phyloP scores from a whole-genome alignment of 2,888 invertebrate species.

The Rotaria sp. region DNA sequence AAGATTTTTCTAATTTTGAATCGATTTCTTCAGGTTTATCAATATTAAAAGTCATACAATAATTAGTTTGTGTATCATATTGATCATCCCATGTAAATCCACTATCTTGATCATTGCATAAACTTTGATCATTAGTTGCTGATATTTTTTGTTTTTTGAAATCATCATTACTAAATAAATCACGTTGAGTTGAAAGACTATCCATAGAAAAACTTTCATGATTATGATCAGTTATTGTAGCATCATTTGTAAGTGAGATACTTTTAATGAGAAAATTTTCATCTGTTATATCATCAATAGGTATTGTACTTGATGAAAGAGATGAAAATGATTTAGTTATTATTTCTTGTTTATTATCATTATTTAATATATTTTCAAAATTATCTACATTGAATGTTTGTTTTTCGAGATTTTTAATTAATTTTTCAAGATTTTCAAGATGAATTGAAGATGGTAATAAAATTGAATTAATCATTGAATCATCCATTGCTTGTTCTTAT shows the following conservation, averaged over 20 bases:
- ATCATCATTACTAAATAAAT: neutral
- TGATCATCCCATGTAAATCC: constrained; percentile 8
- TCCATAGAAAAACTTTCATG: neutral
- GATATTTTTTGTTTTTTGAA: neutral
- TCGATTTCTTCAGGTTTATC: neutral
- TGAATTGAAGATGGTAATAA: neutral
- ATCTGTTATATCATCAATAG: neutral
- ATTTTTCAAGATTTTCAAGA: constrained; percentile 7
- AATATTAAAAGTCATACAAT: neutral
- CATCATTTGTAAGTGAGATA: neutral
- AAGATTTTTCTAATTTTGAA: neutral
- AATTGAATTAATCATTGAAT: neutral
- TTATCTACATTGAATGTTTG: neutral
- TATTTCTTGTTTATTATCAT: neutral
- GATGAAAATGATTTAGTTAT: neutral
- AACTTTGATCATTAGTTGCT: neutral
- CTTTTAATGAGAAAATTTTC: neutral
- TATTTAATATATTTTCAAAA: neutral
- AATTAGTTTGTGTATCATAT: neutral
- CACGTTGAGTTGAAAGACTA: neutral
- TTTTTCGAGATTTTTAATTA: constrained; percentile 10
- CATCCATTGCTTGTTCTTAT: neutral
- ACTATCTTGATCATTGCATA: neutral
- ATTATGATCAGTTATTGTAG: neutral
- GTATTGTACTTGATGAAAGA: neutral